A percentile compares a stretch with the other conserved stretches of the same genome.
phyloP scores from a whole-genome alignment of 2,797 vertebrate species.

The Acropternis orthonyx region DNA sequence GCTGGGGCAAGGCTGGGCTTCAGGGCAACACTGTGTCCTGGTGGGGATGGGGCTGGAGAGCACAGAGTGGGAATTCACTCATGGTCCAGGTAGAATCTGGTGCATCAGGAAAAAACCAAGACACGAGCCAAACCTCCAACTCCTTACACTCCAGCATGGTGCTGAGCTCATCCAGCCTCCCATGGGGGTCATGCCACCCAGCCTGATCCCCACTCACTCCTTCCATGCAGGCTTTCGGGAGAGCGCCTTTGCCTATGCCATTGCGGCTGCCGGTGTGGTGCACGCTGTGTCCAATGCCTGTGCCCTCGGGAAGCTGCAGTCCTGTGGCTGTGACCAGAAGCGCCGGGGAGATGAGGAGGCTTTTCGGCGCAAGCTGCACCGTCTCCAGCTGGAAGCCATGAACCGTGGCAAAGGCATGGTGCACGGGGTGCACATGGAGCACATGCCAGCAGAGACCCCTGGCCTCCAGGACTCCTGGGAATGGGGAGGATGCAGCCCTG shows the following conservation, averaged over 20 bases:
- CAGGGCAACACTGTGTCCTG: background rate
- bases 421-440: constrained; percentile 91
- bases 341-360: constrained; percentile 93
- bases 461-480: constrained; percentile 97
- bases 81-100: background rate
- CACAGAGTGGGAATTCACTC: background rate
- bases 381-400: constrained; percentile 93
- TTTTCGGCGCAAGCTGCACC: constrained; percentile 91
- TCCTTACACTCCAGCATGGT: background rate
- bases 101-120: background rate
- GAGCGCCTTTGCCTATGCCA: constrained; percentile 95
- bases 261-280: constrained; percentile 92
- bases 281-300: constrained; percentile 97
- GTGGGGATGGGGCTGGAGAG: background rate
- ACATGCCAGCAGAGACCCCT: constrained; percentile 85
- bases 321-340: constrained; percentile 92
- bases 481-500: constrained; percentile 98
- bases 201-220: background rate
- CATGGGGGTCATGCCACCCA: rapidly evolving
- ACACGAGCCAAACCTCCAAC: background rate
- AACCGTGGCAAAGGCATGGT: constrained; percentile 95
- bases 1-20: background rate
- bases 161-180: background rate
- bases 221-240: constrained; percentile 88
- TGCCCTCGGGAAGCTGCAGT: constrained; percentile 93